Conservation (phyloP, 2,888 invertebrate species). For the Nomada fabriciana region DNA sequence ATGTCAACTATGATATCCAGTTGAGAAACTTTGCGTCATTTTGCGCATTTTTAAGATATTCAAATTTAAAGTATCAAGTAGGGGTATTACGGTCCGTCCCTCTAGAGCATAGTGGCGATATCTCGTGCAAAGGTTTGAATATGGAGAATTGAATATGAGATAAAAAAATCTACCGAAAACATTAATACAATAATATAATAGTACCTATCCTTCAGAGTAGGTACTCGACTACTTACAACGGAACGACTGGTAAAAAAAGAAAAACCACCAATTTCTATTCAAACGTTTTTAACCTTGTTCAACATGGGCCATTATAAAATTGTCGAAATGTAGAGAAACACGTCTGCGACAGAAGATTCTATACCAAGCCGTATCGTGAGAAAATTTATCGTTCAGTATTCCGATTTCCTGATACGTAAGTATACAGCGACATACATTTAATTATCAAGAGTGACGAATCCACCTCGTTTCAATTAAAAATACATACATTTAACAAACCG, state of each 20-base stretch:
- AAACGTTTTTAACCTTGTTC: neutral
- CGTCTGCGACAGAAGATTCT: neutral
- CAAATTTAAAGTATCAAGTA: too few relatives aligned
- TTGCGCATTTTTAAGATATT: too few relatives aligned
- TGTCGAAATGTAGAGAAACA: neutral
- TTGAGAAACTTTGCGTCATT: too few relatives aligned
- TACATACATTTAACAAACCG: too few relatives aligned
- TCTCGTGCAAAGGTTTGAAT: too few relatives aligned
- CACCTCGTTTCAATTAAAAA: neutral
- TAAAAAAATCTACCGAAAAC: too few relatives aligned
- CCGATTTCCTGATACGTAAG: too few relatives aligned
- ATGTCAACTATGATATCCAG: too few relatives aligned
- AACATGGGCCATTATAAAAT: neutral
- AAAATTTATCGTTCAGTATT: neutral
- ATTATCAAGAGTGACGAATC: neutral
- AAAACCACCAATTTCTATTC: constrained; percentile 5
- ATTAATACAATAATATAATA: too few relatives aligned
- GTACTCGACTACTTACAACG: neutral
- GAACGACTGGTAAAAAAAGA: neutral
- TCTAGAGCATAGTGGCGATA: too few relatives aligned
- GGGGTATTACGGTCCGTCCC: too few relatives aligned
- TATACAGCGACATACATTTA: neutral
- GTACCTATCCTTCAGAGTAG: neutral
- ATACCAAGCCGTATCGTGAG: neutral
- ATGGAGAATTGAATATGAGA: too few relatives aligned